Evolutionary conservation across 2,113 vertebrate species (phyloP).

Genomic region (Dromas ardeola): DNA sequence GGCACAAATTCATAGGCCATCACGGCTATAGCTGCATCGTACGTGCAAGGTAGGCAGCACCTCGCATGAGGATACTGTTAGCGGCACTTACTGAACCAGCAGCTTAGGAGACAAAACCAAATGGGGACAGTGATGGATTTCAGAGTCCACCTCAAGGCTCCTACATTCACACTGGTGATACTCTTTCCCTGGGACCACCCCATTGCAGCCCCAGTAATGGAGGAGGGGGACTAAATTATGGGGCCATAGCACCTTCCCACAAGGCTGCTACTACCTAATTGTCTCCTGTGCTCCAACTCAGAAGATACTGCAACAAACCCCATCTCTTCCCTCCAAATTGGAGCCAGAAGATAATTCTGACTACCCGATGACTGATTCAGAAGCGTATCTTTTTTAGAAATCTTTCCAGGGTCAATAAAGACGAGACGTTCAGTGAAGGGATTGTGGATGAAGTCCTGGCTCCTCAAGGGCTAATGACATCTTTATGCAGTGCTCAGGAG

Average conservation of each 20-base stretch:
- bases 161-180: background rate
- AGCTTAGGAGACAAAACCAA: background rate
- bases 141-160: background rate
- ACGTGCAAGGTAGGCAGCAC: background rate
- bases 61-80: background rate
- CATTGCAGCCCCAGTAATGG: background rate
- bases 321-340: background rate
- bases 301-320: background rate
- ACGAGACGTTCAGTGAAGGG: background rate
- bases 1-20: background rate
- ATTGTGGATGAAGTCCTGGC: background rate
- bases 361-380: background rate
- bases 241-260: background rate
- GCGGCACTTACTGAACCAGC: background rate
- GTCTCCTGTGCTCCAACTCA: background rate
- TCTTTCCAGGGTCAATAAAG: background rate
- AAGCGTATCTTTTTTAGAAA: background rate
- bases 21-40: rapidly evolving
- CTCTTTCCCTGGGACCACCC: background rate
- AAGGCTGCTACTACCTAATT: background rate
- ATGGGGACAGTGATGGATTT: background rate
- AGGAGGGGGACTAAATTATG: background rate
- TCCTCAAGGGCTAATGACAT: background rate
- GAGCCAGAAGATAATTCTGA: background rate
- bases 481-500: background rate